A percentile compares a stretch with the other conserved stretches of the same genome.
These are phyloP conservation scores for Polymixis lichenea DNA, from an alignment of 2,888 invertebrate genomes.

Conservation along the genomic window DNA sequence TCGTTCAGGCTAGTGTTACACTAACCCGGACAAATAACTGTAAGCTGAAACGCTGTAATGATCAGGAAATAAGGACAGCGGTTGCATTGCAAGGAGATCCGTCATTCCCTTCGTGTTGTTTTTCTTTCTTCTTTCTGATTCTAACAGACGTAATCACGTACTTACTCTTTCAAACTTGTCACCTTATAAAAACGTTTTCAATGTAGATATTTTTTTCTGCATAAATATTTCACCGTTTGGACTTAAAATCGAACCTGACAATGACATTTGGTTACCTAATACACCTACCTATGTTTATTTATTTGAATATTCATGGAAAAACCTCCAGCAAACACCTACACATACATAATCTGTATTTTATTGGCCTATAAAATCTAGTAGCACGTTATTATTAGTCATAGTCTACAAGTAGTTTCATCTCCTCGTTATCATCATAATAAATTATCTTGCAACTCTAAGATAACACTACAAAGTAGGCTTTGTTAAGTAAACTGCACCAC, in stretches of 20 bases:
- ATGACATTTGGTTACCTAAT: too few species aligned
- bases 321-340: background rate
- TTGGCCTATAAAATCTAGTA: background rate
- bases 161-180: background rate
- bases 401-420: slow-evolving; percentile 21
- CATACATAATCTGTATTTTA: background rate
- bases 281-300: background rate
- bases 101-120: background rate
- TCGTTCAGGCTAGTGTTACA: background rate
- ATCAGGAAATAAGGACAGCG: background rate
- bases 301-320: slow-evolving; percentile 13
- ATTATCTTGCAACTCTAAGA: slow-evolving; percentile 55
- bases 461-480: slow-evolving; percentile 53
- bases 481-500: slow-evolving; percentile 46
- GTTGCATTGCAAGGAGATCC: background rate
- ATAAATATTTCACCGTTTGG: background rate
- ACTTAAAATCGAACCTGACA: background rate
- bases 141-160: background rate
- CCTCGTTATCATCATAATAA: slow-evolving; percentile 33
- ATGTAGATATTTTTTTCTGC: background rate
- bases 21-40: background rate
- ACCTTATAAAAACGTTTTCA: background rate
- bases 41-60: background rate
- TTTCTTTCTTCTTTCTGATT: background rate
- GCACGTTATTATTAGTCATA: slow-evolving; percentile 16